Conservation (phyloP, 2,888 invertebrate genomes). For the Eristalis arbustorum region DNA sequence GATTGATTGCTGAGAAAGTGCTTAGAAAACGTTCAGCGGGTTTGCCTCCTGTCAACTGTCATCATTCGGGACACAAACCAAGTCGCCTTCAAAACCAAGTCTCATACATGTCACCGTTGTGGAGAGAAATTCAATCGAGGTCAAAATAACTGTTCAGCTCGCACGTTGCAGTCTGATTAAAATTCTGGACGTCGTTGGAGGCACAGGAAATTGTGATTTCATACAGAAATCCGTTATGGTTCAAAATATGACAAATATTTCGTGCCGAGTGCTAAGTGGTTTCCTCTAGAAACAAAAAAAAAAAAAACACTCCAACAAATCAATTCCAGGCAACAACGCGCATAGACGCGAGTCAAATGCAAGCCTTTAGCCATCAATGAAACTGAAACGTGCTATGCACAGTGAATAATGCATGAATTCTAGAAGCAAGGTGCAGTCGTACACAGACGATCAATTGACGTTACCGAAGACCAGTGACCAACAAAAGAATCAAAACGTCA, state of each 20-base stretch:
- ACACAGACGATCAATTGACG: conserved; percentile 21
- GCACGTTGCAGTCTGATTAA: not conserved
- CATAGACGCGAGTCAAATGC: not conserved
- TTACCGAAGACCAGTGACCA: conserved; percentile 2
- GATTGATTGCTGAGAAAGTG: no score
- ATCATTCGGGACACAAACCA: no score
- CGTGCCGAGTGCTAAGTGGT: not conserved
- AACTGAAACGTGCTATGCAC: conserved; percentile 34
- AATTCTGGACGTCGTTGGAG: not conserved
- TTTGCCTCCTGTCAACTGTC: no score
- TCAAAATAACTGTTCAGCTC: not conserved
- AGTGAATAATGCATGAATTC: conserved; percentile 62
- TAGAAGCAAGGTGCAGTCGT: conserved; percentile 52
- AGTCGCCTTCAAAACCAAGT: no score
- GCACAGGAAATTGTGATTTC: not conserved
- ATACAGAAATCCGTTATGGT: not conserved
- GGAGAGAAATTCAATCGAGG: not conserved
- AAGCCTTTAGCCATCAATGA: conserved; percentile 23
- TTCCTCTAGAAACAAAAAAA: not conserved
- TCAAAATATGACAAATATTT: not conserved
- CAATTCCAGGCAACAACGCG: not conserved
- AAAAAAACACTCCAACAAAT: not conserved
- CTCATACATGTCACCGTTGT: no score
- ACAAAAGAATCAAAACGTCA: conserved; percentile 44
- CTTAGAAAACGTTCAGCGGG: no score